Conservation (phyloP, 1,140 invertebrate genomes). For the Tetranychus urticae region DNA sequence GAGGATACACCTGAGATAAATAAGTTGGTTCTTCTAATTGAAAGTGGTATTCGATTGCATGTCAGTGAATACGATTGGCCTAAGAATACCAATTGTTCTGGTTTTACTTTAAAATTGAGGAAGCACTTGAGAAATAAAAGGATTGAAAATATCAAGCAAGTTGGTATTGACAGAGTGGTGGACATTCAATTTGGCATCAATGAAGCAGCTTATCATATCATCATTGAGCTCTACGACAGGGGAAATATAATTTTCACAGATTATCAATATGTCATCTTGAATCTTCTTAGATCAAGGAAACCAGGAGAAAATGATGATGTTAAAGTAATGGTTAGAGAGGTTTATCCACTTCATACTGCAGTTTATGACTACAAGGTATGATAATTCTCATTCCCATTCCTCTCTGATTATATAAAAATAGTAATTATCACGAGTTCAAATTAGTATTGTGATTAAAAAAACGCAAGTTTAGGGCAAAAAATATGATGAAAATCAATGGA, state of each 20-base stretch:
- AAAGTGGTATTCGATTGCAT: conserved; percentile 83
- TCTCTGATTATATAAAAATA: background rate
- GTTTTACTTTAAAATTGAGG: conserved; percentile 92
- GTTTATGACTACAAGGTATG: conserved; percentile 9
- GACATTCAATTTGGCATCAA: conserved; percentile 81
- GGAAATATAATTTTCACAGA: conserved; percentile 93
- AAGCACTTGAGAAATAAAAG: conserved; percentile 94
- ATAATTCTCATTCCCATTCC: conserved; percentile 8
- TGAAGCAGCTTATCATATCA: conserved; percentile 83
- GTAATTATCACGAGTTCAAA: background rate
- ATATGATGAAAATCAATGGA: too few relatives aligned
- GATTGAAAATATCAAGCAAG: conserved; percentile 54
- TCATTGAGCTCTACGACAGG: conserved; percentile 85
- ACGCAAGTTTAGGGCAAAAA: background rate
- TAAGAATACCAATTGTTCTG: conserved; percentile 79
- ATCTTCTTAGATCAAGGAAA: conserved; percentile 72
- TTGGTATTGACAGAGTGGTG: conserved; percentile 68
- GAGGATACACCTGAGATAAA: conserved; percentile 20
- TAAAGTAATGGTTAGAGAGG: conserved; percentile 68
- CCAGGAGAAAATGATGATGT: conserved; percentile 59
- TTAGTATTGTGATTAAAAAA: background rate
- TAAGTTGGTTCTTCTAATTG: conserved; percentile 66
- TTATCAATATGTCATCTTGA: conserved; percentile 65
- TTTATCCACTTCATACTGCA: conserved; percentile 54
- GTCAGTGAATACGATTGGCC: conserved; percentile 92